A percentile compares a stretch with the other conserved stretches of the same genome.
Conservation (phyloP, 2,113 vertebrate species). For the Meriones unguiculatus region DNA sequence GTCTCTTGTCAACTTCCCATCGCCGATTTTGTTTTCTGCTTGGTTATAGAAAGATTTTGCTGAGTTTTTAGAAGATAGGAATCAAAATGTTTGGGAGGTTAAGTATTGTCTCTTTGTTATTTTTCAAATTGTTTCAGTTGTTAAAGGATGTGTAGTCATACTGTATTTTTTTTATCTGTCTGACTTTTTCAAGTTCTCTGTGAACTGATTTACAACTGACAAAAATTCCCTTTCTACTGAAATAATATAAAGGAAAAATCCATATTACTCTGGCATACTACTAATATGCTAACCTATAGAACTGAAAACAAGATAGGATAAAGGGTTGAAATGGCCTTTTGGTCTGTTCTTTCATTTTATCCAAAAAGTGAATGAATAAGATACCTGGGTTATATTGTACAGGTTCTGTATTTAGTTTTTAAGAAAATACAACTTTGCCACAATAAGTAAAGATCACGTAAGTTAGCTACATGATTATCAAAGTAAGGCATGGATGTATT, state of each 20-base stretch:
- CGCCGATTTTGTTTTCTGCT: neutral
- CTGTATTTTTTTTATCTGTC: conserved; percentile 31
- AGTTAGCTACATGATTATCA: neutral
- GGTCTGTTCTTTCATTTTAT: neutral
- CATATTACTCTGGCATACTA: neutral
- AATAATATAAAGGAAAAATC: neutral
- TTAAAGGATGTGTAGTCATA: neutral
- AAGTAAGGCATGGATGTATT: neutral
- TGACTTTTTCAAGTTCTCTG: neutral
- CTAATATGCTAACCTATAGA: conserved; percentile 19
- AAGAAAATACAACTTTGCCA: neutral
- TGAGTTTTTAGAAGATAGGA: conserved; percentile 6
- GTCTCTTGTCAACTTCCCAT: neutral
- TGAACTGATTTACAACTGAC: conserved; percentile 25
- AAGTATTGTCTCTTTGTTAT: neutral
- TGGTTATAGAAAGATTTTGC: neutral
- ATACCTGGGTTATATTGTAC: neutral
- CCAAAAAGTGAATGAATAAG: neutral
- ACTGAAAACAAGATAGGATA: conserved; percentile 2
- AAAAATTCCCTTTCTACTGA: neutral
- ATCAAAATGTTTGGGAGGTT: neutral
- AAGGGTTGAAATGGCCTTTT: neutral
- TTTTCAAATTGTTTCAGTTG: neutral
- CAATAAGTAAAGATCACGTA: neutral
- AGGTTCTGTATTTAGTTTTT: neutral